Evolutionary conservation across 1,140 invertebrate genomes (phyloP), one percentile per base, ranked within the genome.

Genomic region (Euglossa dilemma): DNA sequence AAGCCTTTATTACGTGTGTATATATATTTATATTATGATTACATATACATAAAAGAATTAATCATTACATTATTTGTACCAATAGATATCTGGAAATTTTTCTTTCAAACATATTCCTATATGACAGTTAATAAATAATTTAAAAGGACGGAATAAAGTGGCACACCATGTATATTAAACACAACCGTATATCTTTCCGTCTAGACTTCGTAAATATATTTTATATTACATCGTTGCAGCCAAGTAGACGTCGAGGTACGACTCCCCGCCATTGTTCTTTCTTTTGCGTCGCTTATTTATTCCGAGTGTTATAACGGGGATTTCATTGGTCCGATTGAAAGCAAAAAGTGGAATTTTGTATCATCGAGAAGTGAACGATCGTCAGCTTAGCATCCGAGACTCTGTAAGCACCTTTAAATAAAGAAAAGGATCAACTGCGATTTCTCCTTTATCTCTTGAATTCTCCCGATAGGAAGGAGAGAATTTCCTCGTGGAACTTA

Each of bases 391-490:
- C 63, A 52, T 72, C 25, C 25, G 14, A 50, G 72, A 82, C 56
- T 76, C 57, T 56, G 54, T 63, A 76, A 85, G 79, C 50, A 54
- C 66, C 56, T 76, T 82, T 76, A 85, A 82, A 85, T 85, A 85
- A 85, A 85, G 79, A 82, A 85, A 82, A 82, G 83, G 83, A 76
- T 82, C 83, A 74, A 70, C 59, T 36, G 36, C 45, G 72, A 76
- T 69, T 81, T 64, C 25, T 66, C 16, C 64, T 75, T 75, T 75
- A 82, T 85, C 83, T 71, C 72, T 45, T 18, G 79, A 64, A 70
- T 76, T 72, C 66, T 71, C 45, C n/a, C 57, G 50, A 75, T 82
- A 25, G 72, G 66, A 76, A 57, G n/a, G 56, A 43, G 61, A 59
- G 57, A 80, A 81, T 69, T 82, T 76, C n/a, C 64, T 52, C 66